phyloP scores from a whole-genome alignment of 2,888 invertebrate species.

The Crocallis elinguaria region DNA sequence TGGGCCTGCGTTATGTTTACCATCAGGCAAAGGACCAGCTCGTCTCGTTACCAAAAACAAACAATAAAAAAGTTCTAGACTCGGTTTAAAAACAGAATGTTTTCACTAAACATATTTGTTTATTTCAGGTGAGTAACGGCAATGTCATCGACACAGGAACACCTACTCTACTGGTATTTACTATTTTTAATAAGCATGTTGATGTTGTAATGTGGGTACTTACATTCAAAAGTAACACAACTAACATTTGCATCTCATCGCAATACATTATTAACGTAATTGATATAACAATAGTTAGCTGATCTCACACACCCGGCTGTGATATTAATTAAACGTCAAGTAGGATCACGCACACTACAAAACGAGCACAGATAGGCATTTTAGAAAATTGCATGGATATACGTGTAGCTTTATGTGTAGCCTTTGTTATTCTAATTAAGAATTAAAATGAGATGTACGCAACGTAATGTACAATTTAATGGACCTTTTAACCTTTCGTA shows the following conservation, averaged over 20 bases:
- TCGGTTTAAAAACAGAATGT: conserved; percentile 16
- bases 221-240: conserved; percentile 13
- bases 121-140: conserved; percentile 84
- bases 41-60: no score
- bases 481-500: conserved; percentile 10
- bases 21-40: no score
- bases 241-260: conserved; percentile 20
- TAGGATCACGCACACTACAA: conserved; percentile 19
- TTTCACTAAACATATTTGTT: conserved; percentile 27
- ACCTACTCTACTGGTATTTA: conserved; percentile 82
- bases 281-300: conserved; percentile 33
- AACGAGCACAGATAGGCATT: conserved; percentile 21
- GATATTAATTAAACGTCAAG: conserved; percentile 31
- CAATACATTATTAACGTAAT: conserved; percentile 32
- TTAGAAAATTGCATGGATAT: conserved; percentile 21
- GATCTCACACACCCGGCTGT: conserved; percentile 40
- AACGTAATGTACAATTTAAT: not conserved
- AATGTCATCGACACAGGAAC: conserved; percentile 84
- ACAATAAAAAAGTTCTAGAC: not conserved
- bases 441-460: conserved; percentile 7
- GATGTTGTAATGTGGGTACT: conserved; percentile 32
- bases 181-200: conserved; percentile 63
- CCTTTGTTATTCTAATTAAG: conserved; percentile 19
- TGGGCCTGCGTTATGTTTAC: no score
- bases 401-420: conserved; percentile 19